phyloP scores from a whole-genome alignment of 1,140 invertebrate species.

The Drosophila triauraria region DNA sequence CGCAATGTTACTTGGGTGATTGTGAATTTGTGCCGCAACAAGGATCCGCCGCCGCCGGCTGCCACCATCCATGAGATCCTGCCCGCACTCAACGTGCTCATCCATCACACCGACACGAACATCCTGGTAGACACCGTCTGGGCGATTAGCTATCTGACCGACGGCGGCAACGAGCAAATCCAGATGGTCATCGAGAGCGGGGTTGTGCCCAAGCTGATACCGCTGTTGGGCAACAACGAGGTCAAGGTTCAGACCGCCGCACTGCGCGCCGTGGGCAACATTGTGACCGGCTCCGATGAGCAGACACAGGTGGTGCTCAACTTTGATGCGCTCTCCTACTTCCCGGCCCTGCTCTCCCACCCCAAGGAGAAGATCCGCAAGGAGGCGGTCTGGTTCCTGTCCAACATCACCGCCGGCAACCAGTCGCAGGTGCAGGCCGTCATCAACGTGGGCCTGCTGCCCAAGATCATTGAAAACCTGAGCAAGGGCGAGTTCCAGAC shows the following conservation, averaged over 20 bases:
- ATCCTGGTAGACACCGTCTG: conserved; percentile 99
- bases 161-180: conserved; percentile 99
- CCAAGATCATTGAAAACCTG: conserved; percentile 97
- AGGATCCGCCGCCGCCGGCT: conserved; percentile 95
- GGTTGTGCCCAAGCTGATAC: conserved; percentile 97
- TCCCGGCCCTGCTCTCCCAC: conserved; percentile 95
- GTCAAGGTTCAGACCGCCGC: conserved; percentile 99
- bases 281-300: conserved; percentile 99
- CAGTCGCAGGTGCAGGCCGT: conserved; percentile 98
- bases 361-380: conserved; percentile 92
- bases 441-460: conserved; percentile 96
- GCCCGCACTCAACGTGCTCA: conserved; percentile 96
- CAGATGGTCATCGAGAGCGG: conserved; percentile 99
- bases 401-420: conserved; percentile 99
- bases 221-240: conserved; percentile 97
- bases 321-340: conserved; percentile 96
- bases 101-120: conserved; percentile 98
- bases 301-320: conserved; percentile 98
- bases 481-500: conserved; percentile 98
- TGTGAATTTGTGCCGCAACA: conserved; percentile 98
- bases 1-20: conserved; percentile 99
- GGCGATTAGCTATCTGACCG: conserved; percentile 99
- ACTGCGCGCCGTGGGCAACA: conserved; percentile 98
- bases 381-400: conserved; percentile 99
- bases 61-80: conserved; percentile 96